phyloP scores from a whole-genome alignment of 2,888 invertebrate genomes.

The Odontocerum albicorne region DNA sequence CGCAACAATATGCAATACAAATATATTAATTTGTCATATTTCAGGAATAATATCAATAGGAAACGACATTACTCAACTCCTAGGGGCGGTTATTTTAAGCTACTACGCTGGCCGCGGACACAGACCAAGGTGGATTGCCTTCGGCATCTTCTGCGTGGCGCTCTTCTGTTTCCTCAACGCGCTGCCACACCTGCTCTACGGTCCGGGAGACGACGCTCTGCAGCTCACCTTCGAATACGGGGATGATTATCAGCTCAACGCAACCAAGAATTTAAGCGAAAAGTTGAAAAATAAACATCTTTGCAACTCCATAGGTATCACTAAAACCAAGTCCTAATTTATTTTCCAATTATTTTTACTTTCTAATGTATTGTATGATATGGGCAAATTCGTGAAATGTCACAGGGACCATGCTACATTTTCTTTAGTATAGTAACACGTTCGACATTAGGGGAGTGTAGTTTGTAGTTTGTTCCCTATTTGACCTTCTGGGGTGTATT shows the following conservation, averaged over 20 bases:
- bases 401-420: too few relatives aligned
- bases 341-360: too few relatives aligned
- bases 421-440: neutral
- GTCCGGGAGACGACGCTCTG: conserved; percentile 67
- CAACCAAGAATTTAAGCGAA: conserved; percentile 8
- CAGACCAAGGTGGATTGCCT: conserved; percentile 72
- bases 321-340: too few relatives aligned
- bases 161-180: conserved; percentile 67
- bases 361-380: neutral
- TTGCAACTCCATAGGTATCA: conserved; percentile 50
- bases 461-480: too few relatives aligned
- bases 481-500: too few relatives aligned
- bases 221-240: conserved; percentile 63
- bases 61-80: conserved; percentile 71
- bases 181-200: conserved; percentile 68
- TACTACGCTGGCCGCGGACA: conserved; percentile 73
- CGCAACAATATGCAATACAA: too few relatives aligned
- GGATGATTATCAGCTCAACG: conserved; percentile 32
- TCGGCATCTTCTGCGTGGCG: conserved; percentile 61
- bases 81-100: conserved; percentile 66
- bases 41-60: conserved; percentile 70
- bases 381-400: too few relatives aligned
- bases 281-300: conserved; percentile 53
- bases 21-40: too few relatives aligned
- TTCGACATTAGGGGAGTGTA: too few relatives aligned